Evolutionary conservation across 2,113 vertebrate species (phyloP).

Genomic region (Urocitellus parryii): DNA sequence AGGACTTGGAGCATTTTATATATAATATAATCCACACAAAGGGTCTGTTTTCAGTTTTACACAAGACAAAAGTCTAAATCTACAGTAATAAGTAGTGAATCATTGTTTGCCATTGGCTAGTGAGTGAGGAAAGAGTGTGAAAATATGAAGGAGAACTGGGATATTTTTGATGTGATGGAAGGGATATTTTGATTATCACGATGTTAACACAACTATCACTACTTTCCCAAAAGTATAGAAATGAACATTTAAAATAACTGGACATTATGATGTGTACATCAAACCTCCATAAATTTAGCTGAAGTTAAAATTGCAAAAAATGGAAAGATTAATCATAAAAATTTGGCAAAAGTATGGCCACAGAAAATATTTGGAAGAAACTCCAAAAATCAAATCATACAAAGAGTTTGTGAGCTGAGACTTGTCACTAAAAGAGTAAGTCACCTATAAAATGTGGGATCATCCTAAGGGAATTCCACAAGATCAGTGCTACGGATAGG

Average conservation of each 20-base stretch:
- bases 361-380: background rate
- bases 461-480: too few relatives aligned
- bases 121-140: rapidly evolving
- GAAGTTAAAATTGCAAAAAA: background rate
- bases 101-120: background rate
- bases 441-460: rapidly evolving
- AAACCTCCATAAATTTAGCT: background rate
- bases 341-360: background rate
- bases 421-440: background rate
- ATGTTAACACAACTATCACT: background rate
- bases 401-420: background rate
- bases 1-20: conserved; percentile 83
- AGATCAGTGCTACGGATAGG: background rate
- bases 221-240: background rate
- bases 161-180: background rate
- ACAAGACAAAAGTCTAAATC: background rate
- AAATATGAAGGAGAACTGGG: background rate
- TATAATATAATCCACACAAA: conserved; percentile 84
- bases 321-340: background rate
- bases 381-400: background rate
- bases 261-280: background rate
- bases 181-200: background rate
- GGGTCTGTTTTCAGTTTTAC: conserved; percentile 68
- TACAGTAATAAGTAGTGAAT: background rate
- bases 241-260: background rate